Base-by-base conservation (phyloP, 2,888 invertebrate species). In the Mesopsocus fuscifrons region DNA sequence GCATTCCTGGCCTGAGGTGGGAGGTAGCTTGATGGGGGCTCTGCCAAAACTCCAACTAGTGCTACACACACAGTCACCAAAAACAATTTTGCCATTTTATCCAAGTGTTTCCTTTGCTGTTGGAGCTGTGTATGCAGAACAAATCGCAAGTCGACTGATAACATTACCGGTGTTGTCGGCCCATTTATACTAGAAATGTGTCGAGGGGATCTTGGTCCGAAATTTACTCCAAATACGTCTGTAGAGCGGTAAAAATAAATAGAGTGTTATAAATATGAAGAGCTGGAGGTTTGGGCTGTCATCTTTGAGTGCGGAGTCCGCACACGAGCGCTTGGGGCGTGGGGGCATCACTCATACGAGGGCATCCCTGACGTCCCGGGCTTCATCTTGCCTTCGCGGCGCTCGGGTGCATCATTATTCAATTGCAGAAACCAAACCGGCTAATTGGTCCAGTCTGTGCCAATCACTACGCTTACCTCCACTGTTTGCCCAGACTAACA, bases 61-160 rank as follows among this genome's bases (percentile, higher is more conserved):
- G 5, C 33, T 17, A 17, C 9, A 11, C 38, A 20, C 21, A 38
- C 15, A 38, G 20, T 5, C 38, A 38, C 38, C 20, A 38, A 18
- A 20, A 15, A 38, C 38, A 38, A 38, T 21, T 38, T 38, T 17
- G 38, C 38, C 38, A 38, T 38, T 38, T 38, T 38, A 4, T 18
- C 21, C n/a, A 18, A 18, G 8, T 17, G 6, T 26, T 9, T 26
- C 6, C 6, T 26, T n/a, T n/a, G n/a, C n/a, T 38, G 15, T 38
- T 17, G 5, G 5, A 20, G 20, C 21, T 21, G 13, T 38, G 16
- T 20, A 16, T 33, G 33, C 21, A 18, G 18, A 38, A 21, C 20
- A 18, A 38, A 38, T 38, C 38, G 20, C 18, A 20, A 38, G 38
- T n/a, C 20, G 38, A 38, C 38, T 38, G 38, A 38, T 38, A 38